phyloP scores from a whole-genome alignment of 2,113 vertebrate species.

The Bombycilla garrulus region DNA sequence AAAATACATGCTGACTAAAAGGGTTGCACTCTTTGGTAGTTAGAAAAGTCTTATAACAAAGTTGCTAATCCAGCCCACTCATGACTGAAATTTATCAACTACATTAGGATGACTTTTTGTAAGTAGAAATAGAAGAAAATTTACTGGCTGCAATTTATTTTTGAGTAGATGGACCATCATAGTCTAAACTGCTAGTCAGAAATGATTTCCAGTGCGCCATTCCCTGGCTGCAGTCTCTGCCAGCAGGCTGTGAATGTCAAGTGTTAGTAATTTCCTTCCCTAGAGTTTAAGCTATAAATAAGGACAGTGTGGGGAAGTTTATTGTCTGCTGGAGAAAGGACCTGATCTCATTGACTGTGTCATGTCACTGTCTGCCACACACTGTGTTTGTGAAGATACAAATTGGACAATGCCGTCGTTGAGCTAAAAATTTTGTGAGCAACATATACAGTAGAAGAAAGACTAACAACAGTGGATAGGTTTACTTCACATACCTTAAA shows the following conservation, averaged over 20 bases:
- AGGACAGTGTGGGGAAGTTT: not conserved
- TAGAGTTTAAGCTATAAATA: not conserved
- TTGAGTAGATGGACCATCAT: not conserved
- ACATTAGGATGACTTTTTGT: not conserved
- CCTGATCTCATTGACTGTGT: not conserved
- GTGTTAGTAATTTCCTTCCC: not conserved
- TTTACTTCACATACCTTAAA: not conserved
- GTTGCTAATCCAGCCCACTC: not conserved
- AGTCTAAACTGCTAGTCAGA: not conserved
- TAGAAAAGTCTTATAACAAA: not conserved
- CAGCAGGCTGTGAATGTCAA: not conserved
- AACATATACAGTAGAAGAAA: not conserved
- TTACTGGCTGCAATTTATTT: not conserved
- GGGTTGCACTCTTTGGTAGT: not conserved
- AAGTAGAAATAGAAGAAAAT: not conserved
- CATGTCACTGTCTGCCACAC: fast-evolving
- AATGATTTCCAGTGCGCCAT: not conserved
- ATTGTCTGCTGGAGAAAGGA: not conserved
- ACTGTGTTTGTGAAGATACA: not conserved
- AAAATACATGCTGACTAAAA: not conserved
- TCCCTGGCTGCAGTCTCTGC: not conserved
- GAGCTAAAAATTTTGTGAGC: not conserved
- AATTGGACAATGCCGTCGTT: not conserved
- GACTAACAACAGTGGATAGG: not conserved
- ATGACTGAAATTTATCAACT: not conserved